Conservation (phyloP, 2,797 vertebrate genomes). For the Coregonus ussuriensis region DNA sequence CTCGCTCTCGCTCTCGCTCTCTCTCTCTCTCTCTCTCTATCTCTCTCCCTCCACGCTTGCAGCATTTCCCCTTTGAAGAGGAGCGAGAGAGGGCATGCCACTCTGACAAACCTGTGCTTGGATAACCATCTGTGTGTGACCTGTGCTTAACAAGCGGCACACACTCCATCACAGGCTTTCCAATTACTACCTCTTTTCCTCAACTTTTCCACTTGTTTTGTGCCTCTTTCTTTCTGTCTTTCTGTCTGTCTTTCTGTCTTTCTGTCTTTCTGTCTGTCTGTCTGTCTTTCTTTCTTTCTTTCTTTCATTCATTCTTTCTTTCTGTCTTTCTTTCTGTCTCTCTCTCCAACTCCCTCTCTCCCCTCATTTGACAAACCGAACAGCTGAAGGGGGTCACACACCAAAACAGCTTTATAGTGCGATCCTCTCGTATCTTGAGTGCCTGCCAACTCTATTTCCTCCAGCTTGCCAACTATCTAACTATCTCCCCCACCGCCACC, state of each 20-base stretch:
- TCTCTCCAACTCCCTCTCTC: neutral
- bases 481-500: neutral
- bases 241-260: neutral
- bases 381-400: constrained; percentile 24
- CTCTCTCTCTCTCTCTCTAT: too few relatives aligned
- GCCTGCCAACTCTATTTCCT: constrained; percentile 17
- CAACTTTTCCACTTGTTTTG: neutral
- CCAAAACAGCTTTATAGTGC: constrained; percentile 10
- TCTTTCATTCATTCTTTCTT: too few relatives aligned
- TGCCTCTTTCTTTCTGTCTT: neutral
- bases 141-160: neutral
- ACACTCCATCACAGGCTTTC: constrained; percentile 9
- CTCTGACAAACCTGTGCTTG: neutral
- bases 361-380: constrained; percentile 9
- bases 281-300: too few relatives aligned
- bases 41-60: constrained; percentile 17
- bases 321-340: neutral
- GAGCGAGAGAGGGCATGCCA: neutral
- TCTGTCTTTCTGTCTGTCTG: neutral
- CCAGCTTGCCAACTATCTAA: constrained; percentile 3
- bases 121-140: neutral
- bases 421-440: constrained; percentile 7
- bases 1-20: neutral
- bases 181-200: neutral
- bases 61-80: neutral